Evolutionary conservation across 2,888 invertebrate genomes (phyloP).

Genomic region (Pollenia angustigena): DNA sequence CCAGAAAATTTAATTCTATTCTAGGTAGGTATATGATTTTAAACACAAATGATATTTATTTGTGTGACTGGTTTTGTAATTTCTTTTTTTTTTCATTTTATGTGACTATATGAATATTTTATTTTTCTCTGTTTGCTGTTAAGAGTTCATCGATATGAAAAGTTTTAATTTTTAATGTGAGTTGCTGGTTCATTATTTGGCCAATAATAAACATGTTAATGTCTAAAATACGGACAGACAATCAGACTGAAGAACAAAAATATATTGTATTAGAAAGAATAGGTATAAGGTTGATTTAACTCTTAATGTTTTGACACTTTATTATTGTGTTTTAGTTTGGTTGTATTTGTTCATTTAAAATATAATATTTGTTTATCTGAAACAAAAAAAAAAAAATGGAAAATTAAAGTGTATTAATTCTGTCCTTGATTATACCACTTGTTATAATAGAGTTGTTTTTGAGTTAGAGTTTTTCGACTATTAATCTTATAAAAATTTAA

Average conservation of each 20-base stretch:
- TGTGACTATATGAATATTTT: conserved; percentile 22
- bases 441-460: background rate
- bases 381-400: background rate
- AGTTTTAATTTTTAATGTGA: conserved; percentile 19
- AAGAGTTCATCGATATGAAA: conserved; percentile 61
- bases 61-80: conserved; percentile 37
- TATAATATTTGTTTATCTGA: conserved; percentile 1
- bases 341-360: background rate
- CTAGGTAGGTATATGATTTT: conserved; percentile 2
- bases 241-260: background rate
- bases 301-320: conserved; percentile 22
- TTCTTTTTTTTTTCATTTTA: conserved; percentile 16
- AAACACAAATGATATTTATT: conserved; percentile 35
- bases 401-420: background rate
- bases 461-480: background rate
- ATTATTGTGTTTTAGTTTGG: background rate
- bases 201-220: conserved; percentile 24
- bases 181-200: conserved; percentile 27
- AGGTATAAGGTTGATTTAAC: conserved; percentile 17
- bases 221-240: conserved; percentile 5
- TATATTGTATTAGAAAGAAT: background rate
- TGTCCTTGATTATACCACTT: background rate
- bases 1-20: conserved; percentile 30
- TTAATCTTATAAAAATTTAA: background rate
- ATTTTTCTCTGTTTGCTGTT: conserved; percentile 7